These are phyloP conservation scores for Microchrysa polita DNA, from an alignment of 2,888 invertebrate genomes.

Conservation along the genomic window DNA sequence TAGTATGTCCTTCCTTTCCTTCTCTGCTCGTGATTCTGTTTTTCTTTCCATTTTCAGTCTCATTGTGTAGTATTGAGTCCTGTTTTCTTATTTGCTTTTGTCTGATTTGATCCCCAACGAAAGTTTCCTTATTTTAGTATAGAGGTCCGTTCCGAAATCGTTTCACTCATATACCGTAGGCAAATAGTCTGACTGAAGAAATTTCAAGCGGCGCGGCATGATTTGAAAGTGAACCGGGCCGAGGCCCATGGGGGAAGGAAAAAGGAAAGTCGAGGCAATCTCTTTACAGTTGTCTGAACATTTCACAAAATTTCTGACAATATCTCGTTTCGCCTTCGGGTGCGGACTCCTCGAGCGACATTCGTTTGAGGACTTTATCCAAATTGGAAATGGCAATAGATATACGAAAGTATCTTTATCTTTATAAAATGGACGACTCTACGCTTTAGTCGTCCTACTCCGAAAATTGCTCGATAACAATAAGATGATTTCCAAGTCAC, in stretches of 20 bases:
- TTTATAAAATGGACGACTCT: too few species aligned
- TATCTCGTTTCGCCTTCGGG: background rate
- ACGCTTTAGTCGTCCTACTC: too few species aligned
- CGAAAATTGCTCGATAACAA: too few species aligned
- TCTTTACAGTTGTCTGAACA: conserved; percentile 40
- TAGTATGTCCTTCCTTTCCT: conserved; percentile 23
- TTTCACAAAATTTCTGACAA: conserved; percentile 31
- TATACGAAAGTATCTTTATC: background rate
- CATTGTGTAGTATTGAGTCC: too few species aligned
- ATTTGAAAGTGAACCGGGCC: too few species aligned
- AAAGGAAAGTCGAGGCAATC: background rate
- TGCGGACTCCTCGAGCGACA: background rate
- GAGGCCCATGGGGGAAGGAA: too few species aligned
- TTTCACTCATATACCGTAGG: background rate
- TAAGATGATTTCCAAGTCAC: too few species aligned
- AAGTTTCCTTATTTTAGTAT: conserved; percentile 18
- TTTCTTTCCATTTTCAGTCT: too few species aligned
- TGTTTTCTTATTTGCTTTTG: background rate
- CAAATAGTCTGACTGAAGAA: too few species aligned
- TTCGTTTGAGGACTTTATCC: conserved; percentile 1
- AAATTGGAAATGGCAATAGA: background rate
- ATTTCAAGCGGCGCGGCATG: background rate
- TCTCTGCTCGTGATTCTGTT: background rate
- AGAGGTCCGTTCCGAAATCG: background rate
- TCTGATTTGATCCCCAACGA: conserved; percentile 30